Evolutionary conservation across 2,797 vertebrate genomes (phyloP), one percentile per base, ranked within the genome.

Genomic region (Helarctos malayanus): DNA sequence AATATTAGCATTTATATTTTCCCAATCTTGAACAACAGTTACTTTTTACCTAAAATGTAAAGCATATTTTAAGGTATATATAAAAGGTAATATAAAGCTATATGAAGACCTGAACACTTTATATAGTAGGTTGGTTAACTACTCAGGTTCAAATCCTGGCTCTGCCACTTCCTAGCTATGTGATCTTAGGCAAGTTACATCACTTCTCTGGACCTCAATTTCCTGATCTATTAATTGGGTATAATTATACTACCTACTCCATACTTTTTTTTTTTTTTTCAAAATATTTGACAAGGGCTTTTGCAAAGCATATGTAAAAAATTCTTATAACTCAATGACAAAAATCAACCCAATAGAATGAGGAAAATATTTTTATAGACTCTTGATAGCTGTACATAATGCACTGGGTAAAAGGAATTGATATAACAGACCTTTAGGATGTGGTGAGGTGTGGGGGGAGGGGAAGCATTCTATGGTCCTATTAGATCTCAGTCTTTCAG

Each of bases 1-100:
- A 91, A 76, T 95, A 85, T 59, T 57, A 91, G 8, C 71, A 71
- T 25, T 63, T 16, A 63, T 59, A 69, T 56, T 94, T 93, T 13
- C 21, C 27, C 52, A 80, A 71, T 76, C 27, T 49, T 94, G 29
- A 93, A 73, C 57, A 95, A 82, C 12, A 88, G 63, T 75, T 69
- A 80, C 35, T 25, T 69, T 97, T 73, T 80, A 59, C 56, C 19
- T 81, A 79, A 92, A 59, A 71, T 79, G 29, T 3, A 57, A 78
- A 25, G 47, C n/a, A 78, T 76, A 45, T 45, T 47, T 65, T 56
- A 76, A 76, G 56, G 41, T 83, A 54, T 61, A 63, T 52, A 76
- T n/a, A 83, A 29, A 47, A 83, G 27, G 56, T 38, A 14, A 38
- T 11, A 14, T 29, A 54, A 52, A 49, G 69, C 10, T 54, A 27